Percentiles rank a stretch among this genome's conserved stretches.
Conservation (phyloP, 1,140 invertebrate species). For the Aphelinus atriplicis region DNA sequence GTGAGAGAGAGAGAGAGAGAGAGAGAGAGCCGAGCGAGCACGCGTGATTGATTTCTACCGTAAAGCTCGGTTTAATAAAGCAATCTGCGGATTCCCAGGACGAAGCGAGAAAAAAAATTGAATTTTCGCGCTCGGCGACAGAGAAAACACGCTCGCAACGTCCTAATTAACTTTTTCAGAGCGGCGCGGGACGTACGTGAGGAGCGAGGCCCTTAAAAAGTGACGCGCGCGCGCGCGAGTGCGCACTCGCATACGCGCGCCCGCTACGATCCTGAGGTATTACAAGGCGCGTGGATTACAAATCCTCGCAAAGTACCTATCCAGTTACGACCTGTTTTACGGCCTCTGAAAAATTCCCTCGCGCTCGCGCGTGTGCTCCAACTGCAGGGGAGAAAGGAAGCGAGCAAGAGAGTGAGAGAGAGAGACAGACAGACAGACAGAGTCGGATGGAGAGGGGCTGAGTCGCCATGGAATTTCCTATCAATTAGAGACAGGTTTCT, state of each 20-base stretch:
- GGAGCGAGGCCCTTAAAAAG: slow-evolving; percentile 10
- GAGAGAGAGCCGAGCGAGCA: no score
- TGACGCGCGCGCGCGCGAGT: neutral
- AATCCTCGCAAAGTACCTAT: slow-evolving; percentile 55
- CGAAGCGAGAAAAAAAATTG: slow-evolving; percentile 8
- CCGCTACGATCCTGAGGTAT: slow-evolving; percentile 24
- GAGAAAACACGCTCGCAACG: slow-evolving; percentile 1
- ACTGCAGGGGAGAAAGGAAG: slow-evolving; percentile 9
- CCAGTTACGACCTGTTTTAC: slow-evolving; percentile 58
- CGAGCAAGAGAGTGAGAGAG: neutral
- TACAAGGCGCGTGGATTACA: slow-evolving; percentile 51
- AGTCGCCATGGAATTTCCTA: slow-evolving; percentile 58
- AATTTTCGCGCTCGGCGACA: neutral
- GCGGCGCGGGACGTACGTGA: neutral
- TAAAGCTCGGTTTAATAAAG: neutral
- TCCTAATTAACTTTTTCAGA: slow-evolving; percentile 34
- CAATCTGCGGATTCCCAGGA: slow-evolving; percentile 30
- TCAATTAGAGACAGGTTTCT: slow-evolving; percentile 64
- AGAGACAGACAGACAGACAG: neutral
- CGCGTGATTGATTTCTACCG: no score
- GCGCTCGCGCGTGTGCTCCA: slow-evolving; percentile 27
- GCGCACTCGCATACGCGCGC: no score
- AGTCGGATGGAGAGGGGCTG: neutral
- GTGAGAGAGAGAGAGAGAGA: no score
- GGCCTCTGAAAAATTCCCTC: slow-evolving; percentile 53